Evolutionary conservation across 2,888 invertebrate species (phyloP).

Genomic region (Tenthredo notha): DNA sequence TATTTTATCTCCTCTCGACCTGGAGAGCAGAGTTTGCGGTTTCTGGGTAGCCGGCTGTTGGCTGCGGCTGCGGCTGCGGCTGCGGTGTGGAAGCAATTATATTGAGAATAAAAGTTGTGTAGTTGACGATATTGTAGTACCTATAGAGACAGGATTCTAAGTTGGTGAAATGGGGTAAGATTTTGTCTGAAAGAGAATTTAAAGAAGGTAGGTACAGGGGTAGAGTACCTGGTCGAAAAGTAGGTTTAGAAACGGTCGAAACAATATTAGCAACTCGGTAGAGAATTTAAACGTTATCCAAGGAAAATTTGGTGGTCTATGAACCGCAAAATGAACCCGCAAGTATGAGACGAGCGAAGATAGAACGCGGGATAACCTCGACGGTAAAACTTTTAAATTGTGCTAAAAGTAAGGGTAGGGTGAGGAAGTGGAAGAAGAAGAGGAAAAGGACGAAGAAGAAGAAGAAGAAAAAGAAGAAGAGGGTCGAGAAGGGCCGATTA

Average conservation of each 20-base stretch:
- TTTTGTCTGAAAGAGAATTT: not conserved
- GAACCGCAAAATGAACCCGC: conserved; percentile 76
- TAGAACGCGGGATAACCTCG: conserved; percentile 61
- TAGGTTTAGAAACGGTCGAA: conserved; percentile 22
- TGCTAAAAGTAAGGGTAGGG: conserved; percentile 58
- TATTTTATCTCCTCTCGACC: conserved; percentile 13
- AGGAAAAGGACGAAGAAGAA: conserved; percentile 58
- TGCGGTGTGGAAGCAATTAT: conserved; percentile 46
- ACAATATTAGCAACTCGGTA: conserved; percentile 49
- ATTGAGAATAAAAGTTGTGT: conserved; percentile 37
- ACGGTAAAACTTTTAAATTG: conserved; percentile 75
- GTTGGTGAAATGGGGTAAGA: not conserved
- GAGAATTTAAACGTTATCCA: conserved; percentile 52
- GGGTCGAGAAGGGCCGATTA: conserved; percentile 71
- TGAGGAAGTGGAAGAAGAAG: conserved; percentile 15
- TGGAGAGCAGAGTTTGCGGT: conserved; percentile 35
- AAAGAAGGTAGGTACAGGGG: not conserved
- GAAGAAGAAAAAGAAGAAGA: conserved; percentile 63
- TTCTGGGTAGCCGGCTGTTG: conserved; percentile 1
- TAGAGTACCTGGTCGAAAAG: not conserved
- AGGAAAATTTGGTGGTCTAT: conserved; percentile 73
- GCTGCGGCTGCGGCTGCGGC: not conserved
- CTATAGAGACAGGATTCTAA: not conserved
- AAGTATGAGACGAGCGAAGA: conserved; percentile 20
- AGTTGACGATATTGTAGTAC: conserved; percentile 24